Evolutionary conservation across 2,888 invertebrate genomes (phyloP), one percentile per base, ranked within the genome.

Genomic region (Heliconius cydno): DNA sequence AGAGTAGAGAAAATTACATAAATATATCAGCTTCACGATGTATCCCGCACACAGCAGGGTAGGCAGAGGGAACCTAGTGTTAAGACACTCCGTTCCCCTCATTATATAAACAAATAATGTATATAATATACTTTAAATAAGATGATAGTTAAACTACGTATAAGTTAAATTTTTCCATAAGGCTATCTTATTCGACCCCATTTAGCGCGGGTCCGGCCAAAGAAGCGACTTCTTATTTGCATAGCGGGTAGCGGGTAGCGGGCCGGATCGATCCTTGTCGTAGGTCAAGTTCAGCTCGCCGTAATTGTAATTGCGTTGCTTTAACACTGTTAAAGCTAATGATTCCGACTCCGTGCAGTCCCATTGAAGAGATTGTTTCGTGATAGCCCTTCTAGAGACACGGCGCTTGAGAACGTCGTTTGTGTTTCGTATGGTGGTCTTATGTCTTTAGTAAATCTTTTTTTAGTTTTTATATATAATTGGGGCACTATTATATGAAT

Each of bases 251-350:
- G 34, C 34, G 7, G 34, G 34, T 85, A 34, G 34, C 34, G 7
- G 34, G 34, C 85, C 85, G 89, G 89, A 90, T 90, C 92, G 92
- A 91, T 92, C 92, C 85, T 90, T 91, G 85, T 86, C 90, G 90
- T 91, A 92, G 94, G 94, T 95, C 94, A 95, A 95, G 94, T 92
- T 92, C 94, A 86, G 86, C 84, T 85, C 86, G 85, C 85, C 86
- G 86, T 93, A 91, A 91, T 92, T 91, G 89, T 93, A 92, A 94
- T 94, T 93, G 90, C 91, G 90, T 92, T 90, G 87, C 86, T 89
- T 88, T 91, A 89, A 91, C 89, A 85, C 86, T 86, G 90, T 92
- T 92, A 91, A 84, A 86, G 85, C 87, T 89, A 89, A 90, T 90
- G 89, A 90, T 89, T 89, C 86, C 85, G 84, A 76, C 80, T 79